These are phyloP conservation scores for Linnaemya vulpina DNA, from an alignment of 2,888 invertebrate genomes.

Conservation along the genomic window DNA sequence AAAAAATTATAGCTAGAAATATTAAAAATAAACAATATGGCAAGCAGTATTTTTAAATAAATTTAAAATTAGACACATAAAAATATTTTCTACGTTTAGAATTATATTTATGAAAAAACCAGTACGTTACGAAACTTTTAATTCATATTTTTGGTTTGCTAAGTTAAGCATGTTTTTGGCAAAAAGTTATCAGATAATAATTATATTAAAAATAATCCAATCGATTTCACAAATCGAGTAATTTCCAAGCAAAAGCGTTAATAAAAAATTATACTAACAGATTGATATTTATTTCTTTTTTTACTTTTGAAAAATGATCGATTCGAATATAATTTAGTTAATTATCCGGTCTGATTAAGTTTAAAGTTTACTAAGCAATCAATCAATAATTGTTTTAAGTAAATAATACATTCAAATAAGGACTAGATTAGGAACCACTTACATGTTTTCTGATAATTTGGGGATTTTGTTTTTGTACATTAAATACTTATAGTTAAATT, in stretches of 20 bases:
- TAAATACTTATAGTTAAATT: constrained; percentile 51
- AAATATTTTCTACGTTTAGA: constrained; percentile 4
- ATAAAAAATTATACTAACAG: not conserved
- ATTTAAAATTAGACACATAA: constrained; percentile 17
- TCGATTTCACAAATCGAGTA: not conserved
- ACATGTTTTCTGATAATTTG: constrained; percentile 28
- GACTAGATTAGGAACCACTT: constrained; percentile 83
- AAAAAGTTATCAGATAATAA: constrained; percentile 19
- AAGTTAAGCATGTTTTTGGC: constrained; percentile 15
- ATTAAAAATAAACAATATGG: constrained; percentile 50
- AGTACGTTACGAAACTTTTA: constrained; percentile 11
- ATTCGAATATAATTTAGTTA: not conserved
- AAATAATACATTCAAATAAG: constrained; percentile 72
- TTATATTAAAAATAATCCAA: constrained; percentile 22
- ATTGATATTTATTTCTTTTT: not conserved
- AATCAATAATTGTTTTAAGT: constrained; percentile 46
- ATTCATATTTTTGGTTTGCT: constrained; percentile 42
- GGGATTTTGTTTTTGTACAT: constrained; percentile 77
- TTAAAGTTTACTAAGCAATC: constrained; percentile 25
- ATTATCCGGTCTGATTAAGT: not conserved
- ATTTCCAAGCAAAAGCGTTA: not conserved
- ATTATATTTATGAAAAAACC: constrained; percentile 13
- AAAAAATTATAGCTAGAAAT: constrained; percentile 31
- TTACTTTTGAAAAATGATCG: not conserved
- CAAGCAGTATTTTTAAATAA: constrained; percentile 44